Conservation (phyloP, 1,140 invertebrate genomes). For the Whitmania pigra region DNA sequence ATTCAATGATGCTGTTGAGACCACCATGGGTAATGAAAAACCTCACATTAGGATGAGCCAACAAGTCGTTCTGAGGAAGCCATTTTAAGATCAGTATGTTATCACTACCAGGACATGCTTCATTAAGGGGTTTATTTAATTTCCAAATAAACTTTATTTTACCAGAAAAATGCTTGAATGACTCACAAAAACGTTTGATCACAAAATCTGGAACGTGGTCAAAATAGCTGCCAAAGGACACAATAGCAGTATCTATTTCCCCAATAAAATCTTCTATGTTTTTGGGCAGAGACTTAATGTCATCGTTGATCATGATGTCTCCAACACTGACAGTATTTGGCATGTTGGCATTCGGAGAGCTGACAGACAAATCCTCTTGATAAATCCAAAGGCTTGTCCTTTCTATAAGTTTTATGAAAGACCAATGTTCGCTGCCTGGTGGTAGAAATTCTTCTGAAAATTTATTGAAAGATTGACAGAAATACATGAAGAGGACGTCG, state of each 20-base stretch:
- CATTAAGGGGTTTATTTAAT: background rate
- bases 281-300: background rate
- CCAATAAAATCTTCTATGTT: background rate
- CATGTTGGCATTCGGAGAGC: background rate
- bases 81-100: background rate
- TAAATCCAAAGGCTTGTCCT: background rate
- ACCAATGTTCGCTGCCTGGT: background rate
- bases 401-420: background rate
- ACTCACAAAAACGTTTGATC: background rate
- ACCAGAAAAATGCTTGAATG: background rate
- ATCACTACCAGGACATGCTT: background rate
- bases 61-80: conserved; percentile 13
- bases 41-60: background rate
- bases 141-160: background rate
- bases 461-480: too few relatives aligned
- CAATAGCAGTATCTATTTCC: background rate
- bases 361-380: background rate
- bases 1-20: conserved; percentile 7
- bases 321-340: conserved; percentile 9
- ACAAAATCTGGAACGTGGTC: conserved; percentile 16
- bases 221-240: conserved; percentile 12
- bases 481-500: background rate
- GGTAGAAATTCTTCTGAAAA: background rate
- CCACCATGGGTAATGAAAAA: conserved; percentile 14
- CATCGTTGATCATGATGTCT: conserved; percentile 4